Conservation (phyloP, 1,140 invertebrate genomes). For the Halictus rubicundus region DNA sequence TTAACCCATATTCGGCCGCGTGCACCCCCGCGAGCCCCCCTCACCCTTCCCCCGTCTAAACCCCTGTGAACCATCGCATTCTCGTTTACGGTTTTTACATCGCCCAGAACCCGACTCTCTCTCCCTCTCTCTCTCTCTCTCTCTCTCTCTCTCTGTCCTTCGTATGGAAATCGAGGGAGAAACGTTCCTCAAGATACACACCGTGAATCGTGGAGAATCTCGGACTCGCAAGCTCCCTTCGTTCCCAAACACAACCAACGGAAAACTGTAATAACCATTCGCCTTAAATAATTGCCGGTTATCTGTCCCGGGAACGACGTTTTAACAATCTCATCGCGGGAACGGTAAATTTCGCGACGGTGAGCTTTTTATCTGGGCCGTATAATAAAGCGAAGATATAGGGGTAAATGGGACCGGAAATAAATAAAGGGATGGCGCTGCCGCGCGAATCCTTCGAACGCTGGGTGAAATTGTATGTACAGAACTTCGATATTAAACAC, state of each 20-base stretch:
- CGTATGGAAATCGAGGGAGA: not conserved
- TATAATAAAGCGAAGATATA: not conserved
- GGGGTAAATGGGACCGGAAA: not conserved
- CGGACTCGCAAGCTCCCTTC: not conserved
- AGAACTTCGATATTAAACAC: too few species aligned
- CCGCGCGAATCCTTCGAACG: too few species aligned
- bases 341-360: not conserved
- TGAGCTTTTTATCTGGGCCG: not conserved
- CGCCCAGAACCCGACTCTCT: not conserved
- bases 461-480: too few species aligned
- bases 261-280: constrained; percentile 8
- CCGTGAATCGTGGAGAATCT: too few species aligned
- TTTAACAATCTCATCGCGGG: not conserved
- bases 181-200: not conserved
- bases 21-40: too few species aligned
- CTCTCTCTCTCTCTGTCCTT: too few species aligned
- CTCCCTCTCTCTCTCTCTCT: too few species aligned
- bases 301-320: not conserved
- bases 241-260: not conserved
- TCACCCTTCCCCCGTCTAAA: not conserved
- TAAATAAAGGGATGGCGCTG: not conserved
- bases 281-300: constrained; percentile 3
- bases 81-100: not conserved
- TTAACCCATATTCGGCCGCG: constrained; percentile 19
- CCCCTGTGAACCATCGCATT: constrained; percentile 8